These are phyloP conservation scores for Drosophila lutescens DNA, from an alignment of 2,888 invertebrate genomes.

Conservation along the genomic window DNA sequence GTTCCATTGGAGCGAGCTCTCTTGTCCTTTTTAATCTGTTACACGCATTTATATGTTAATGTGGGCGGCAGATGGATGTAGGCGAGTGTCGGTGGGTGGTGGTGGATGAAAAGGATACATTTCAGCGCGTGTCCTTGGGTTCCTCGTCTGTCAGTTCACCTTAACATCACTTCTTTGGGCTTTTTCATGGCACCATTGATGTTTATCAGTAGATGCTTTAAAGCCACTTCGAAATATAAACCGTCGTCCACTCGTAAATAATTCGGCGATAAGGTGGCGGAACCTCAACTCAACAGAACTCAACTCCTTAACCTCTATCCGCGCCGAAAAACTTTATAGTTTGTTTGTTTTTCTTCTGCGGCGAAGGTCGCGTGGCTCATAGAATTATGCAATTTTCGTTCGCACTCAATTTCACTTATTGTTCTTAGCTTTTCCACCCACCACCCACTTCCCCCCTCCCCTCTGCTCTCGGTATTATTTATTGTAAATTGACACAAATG, in stretches of 20 bases:
- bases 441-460: neutral
- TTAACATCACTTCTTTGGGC: constrained; percentile 20
- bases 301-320: constrained; percentile 4
- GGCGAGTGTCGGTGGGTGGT: no score
- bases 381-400: constrained; percentile 69
- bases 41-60: constrained; percentile 73
- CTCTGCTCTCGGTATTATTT: constrained; percentile 56
- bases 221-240: constrained; percentile 23
- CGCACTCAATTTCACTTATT: constrained; percentile 43
- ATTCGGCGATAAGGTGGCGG: constrained; percentile 48
- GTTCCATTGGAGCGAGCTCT: constrained; percentile 36
- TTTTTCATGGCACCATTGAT: constrained; percentile 13
- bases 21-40: constrained; percentile 47
- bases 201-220: constrained; percentile 31
- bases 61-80: constrained; percentile 8
- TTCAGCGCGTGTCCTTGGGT: constrained; percentile 26
- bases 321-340: constrained; percentile 23
- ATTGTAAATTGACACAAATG: constrained; percentile 76
- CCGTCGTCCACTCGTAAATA: constrained; percentile 47
- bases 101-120: constrained; percentile 22
- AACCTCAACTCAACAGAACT: neutral
- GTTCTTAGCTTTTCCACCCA: constrained; percentile 31
- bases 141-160: constrained; percentile 34
- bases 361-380: constrained; percentile 66
- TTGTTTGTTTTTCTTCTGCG: constrained; percentile 27